Evolutionary conservation across 2,113 vertebrate genomes (phyloP), one percentile per base, ranked within the genome.

Genomic region (Lamprotornis superbus): DNA sequence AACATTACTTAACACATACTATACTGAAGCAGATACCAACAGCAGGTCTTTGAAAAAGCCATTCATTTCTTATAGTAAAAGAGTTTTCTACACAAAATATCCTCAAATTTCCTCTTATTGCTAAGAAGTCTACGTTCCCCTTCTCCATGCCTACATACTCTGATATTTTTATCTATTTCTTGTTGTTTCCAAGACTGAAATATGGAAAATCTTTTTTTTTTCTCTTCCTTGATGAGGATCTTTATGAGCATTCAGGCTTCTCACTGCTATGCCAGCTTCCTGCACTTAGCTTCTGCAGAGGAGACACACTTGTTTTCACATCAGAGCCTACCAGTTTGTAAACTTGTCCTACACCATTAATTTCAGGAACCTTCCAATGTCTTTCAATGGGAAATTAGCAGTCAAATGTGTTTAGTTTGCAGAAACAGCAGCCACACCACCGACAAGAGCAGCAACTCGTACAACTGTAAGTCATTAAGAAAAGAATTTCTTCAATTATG

Each of bases 251-350:
- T 91, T 59, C 86, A 87, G 65, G 52, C 44, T 92, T 16, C 68
- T 97, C 30, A 63, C 11, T 1, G 3, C 18, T 94, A 53, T 95
- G 84, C 37, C 95, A 83, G 46, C 80, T 27, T 94, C 35, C 37
- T 49, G 44, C 82, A 69, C 49, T 74, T 61, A 86, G 64, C 40
- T 70, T 91, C 56, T 89, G 22, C 86, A 96, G 93, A 87, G 70
- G 28, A 92, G 73, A 81, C 75, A 93, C 46, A 33, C 83, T 97
- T 87, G 97, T 96, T 97, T 97, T 96, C 93, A 97, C 91, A 96
- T 97, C 93, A 97, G 94, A 97, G 74, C 9, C 59, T 94, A 94
- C 79, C 79, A 96, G 92, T 98, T 97, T 96, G 85, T 97, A 97
- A 98, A 98, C 87, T 96, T 96, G 89, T 93, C 88, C 97, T 95